Conservation (phyloP, 2,113 vertebrate genomes). For the Poecilia latipinna region DNA sequence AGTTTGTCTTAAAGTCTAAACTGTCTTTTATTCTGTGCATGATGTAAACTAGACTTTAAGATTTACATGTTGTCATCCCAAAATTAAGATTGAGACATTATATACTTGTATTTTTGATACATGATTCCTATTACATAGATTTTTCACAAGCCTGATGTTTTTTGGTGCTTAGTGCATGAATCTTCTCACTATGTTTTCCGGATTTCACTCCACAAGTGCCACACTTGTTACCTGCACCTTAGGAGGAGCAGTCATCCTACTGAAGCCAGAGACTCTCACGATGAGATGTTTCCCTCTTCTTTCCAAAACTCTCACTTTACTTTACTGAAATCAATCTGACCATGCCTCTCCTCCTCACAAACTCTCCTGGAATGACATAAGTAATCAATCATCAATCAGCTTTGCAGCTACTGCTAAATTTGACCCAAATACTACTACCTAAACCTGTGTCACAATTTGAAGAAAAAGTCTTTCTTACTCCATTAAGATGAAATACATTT, state of each 20-base stretch:
- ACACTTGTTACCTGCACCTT: too few relatives aligned
- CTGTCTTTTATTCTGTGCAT: conserved; percentile 17
- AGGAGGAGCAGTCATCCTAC: too few relatives aligned
- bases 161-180: too few relatives aligned
- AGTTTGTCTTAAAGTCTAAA: not conserved
- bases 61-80: not conserved
- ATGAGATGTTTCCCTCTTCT: too few relatives aligned
- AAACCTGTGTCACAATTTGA: not conserved
- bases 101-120: too few relatives aligned
- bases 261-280: too few relatives aligned
- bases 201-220: not conserved
- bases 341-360: not conserved
- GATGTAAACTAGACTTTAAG: not conserved
- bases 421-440: too few relatives aligned
- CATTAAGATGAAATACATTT: too few relatives aligned
- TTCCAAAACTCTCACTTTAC: not conserved
- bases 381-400: not conserved
- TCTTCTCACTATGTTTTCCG: not conserved
- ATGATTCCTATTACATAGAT: too few relatives aligned
- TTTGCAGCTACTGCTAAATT: too few relatives aligned
- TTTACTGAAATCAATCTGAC: not conserved
- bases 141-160: too few relatives aligned
- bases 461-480: not conserved
- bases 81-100: too few relatives aligned
- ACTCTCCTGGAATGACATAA: not conserved